Base-by-base conservation (phyloP, 1,140 invertebrate genomes). In the Conus betulinus region DNA sequence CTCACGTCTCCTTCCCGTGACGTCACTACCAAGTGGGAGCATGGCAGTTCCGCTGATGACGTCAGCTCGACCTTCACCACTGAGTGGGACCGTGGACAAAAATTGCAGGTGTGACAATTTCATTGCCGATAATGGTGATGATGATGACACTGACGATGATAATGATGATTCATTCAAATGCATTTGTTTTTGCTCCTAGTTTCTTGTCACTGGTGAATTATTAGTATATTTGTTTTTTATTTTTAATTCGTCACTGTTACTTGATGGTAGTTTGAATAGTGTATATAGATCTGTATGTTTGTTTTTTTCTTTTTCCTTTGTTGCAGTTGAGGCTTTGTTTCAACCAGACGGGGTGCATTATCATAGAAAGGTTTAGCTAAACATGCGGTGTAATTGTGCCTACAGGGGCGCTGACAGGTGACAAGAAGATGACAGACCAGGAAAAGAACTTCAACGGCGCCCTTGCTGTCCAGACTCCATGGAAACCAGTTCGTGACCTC, bases 41-140 rank as follows among this genome's bases (percentile, higher is more conserved):
- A 91, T 79, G 79, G 57, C 60, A 91, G 90, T 76, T 89, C 82
- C 71, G 87, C 89, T 20, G 87, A 82, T 39, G 84, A 90, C 76
- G 60, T 91, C 27, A 87, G 85, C 76, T 89, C 85, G 39, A 85
- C 83, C 52, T 39, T 84, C 57, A 89, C 52, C 57, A 89, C 76
- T 23, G 53, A 90, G 7, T 92, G 92, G 92, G 89, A 84, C 25
- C 89, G 84, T 55, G 87, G 87, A 27, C 85, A 90, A n/a, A 79
- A 76, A 39, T 87, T 91, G 11, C 82, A 84, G 81, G 87, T 90
- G 39, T 39, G 39, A 39, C 39, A 39, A 39, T 3, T 39, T 39
- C 39, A 39, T 39, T 39, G 39, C 39, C 3, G 39, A 39, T 39
- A 3, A 39, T 39, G 39, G 39, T 39, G 39, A 39, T 39, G 39